Base-by-base conservation (phyloP, 2,888 invertebrate genomes). In the Crocallis elinguaria region DNA sequence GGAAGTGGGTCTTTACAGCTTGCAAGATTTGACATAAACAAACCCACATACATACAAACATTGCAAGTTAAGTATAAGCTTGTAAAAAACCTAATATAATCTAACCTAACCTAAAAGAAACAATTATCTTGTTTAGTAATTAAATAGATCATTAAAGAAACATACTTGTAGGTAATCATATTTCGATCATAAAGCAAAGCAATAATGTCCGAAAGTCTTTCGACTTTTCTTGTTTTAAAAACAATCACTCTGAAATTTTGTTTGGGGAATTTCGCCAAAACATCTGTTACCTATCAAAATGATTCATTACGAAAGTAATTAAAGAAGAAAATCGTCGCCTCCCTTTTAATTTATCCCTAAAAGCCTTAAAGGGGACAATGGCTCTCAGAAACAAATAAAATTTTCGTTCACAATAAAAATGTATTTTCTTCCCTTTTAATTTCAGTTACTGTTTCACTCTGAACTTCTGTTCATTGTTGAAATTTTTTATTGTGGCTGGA, bases 251-350 rank as follows among this genome's bases (percentile, higher is more conserved):
- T 51, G 17, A 35, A 42, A 44, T 57, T 41, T 50, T 51, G 50
- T 53, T 50, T 39, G 58, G 49, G 61, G 57, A 59, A 61, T 59
- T 49, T 49, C 48, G 48, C 42, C 39, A 30, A 51, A 67, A 63
- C 64, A 60, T 63, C 68, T 66, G 75, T 66, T 71, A 69, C 66
- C 65, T 66, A 61, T 50, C 56, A 53, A 69, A 73, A 77, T 72
- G 69, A 76, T 73, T 79, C 70, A 77, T 79, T 75, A 73, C 62
- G 71, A 66, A 73, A 72, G 70, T 75, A 77, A 79, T 79, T 79
- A 78, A 71, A 69, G 73, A 64, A 60, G 64, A 55, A 69, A 78
- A 75, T 76, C 57, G 62, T 37, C 64, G 65, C 62, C 59, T 62
- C 62, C 54, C 61, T 62, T 71, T 73, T 74, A 72, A 73, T 77